Conservation (phyloP, 2,113 vertebrate species). For the Tachysurus vachellii region DNA sequence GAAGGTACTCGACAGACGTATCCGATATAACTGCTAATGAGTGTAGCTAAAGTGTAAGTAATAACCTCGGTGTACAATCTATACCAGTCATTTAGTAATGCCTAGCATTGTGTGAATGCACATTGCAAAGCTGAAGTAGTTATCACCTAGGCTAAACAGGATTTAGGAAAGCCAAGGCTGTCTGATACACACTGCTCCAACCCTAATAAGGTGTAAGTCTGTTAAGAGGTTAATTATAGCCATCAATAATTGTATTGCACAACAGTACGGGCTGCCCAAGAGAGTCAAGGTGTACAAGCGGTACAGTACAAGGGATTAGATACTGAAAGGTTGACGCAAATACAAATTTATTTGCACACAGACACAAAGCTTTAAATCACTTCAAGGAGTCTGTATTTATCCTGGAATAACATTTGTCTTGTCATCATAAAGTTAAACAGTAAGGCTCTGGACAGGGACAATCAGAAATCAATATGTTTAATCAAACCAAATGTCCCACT, state of each 20-base stretch:
- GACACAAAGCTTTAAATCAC: background rate
- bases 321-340: conserved; percentile 36
- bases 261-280: conserved; percentile 63
- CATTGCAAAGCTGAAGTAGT: conserved; percentile 36
- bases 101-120: background rate
- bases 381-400: conserved; percentile 10
- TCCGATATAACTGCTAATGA: background rate
- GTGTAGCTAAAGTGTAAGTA: background rate
- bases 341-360: conserved; percentile 32
- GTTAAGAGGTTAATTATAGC: conserved; percentile 71
- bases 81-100: background rate
- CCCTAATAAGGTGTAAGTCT: conserved; percentile 70
- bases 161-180: conserved; percentile 63
- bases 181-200: conserved; percentile 64
- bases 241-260: conserved; percentile 68
- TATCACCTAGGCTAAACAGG: conserved; percentile 36
- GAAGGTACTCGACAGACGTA: background rate
- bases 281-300: conserved; percentile 68
- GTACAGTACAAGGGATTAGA: conserved; percentile 27
- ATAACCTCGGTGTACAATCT: background rate
- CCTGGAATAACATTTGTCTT: conserved; percentile 6
- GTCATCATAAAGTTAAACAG: conserved; percentile 4
- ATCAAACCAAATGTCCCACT: background rate
- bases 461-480: conserved; percentile 1
- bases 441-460: background rate